A percentile compares a stretch with the other conserved stretches of the same genome.
Evolutionary conservation across 2,113 vertebrate genomes (phyloP).

Genomic region (Catharus minimus): DNA sequence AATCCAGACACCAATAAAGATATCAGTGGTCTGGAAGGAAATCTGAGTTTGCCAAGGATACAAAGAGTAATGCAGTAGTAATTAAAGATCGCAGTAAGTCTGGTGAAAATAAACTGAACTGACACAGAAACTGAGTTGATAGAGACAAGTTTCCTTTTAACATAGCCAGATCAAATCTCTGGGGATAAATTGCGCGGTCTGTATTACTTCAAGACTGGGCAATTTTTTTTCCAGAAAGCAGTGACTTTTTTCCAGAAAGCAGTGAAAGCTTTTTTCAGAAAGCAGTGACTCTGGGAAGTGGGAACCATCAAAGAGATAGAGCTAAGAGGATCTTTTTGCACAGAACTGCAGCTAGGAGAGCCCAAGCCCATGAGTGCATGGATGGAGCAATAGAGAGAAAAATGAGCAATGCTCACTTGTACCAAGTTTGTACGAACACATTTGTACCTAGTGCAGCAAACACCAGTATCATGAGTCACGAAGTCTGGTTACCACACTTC

Average conservation of each 20-base stretch:
- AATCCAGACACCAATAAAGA: slow-evolving; percentile 4
- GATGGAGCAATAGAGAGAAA: background rate
- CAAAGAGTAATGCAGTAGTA: background rate
- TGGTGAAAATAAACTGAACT: background rate
- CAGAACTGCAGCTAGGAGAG: background rate
- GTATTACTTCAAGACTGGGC: background rate
- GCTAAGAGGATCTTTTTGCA: background rate
- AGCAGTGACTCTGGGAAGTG: background rate
- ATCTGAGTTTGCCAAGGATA: slow-evolving; percentile 8
- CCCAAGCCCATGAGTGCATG: rapidly evolving
- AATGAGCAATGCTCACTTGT: background rate
- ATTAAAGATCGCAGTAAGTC: background rate
- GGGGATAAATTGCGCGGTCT: background rate
- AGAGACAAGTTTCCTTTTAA: slow-evolving; percentile 26
- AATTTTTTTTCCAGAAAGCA: background rate
- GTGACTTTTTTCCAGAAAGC: background rate
- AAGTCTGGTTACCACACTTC: background rate
- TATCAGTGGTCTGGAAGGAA: slow-evolving; percentile 3
- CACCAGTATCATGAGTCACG: background rate
- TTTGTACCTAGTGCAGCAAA: background rate
- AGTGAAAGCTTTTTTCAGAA: background rate
- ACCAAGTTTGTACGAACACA: background rate
- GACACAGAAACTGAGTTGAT: background rate
- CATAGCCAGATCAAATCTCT: background rate
- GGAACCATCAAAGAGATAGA: background rate